Base-by-base conservation (phyloP, 1,140 invertebrate genomes). In the Drosophila serrata region DNA sequence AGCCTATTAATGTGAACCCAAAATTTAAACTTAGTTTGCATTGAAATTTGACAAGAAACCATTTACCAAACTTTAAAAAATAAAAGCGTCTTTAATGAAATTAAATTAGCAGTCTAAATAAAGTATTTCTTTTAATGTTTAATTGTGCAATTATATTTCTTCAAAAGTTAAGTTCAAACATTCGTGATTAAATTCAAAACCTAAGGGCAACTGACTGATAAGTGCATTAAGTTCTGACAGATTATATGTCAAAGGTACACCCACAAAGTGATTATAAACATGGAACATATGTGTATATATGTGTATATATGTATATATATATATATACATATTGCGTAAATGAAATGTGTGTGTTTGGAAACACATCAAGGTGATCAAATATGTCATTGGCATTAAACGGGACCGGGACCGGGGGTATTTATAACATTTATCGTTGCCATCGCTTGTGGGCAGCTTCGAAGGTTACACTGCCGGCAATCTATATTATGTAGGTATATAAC, bases 171-270 rank as follows among this genome's bases (percentile, higher is more conserved):
- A 9, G 1, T 43, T 19, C 42, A 43, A 43, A 43, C 12, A 22
- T 2, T 17, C 29, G 22, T 53, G 35, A 37, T 27, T 11, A 12
- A 40, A 56, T 40, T 56, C 15, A 13, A 2, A n/a, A 37, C 51
- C 22, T 37, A 15, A 6, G 22, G 40, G 24, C 15, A 24, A 31
- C 37, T 24, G 35, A 37, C n/a, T 58, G 33, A 31, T 15, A 55
- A 39, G 17, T 29, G 49, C 49, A 58, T 40, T 22, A 58, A 13
- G 13, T 40, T 40, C 35, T 9, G 27, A 13, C 37, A 8, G 56
- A 60, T 62, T 62, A 42, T 63, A 60, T 61, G 61, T 61, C 56
- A 64, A 35, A 64, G 62, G 57, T 60, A 27, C 39, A 42, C 40
- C 57, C 62, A 22, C 40, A 62, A 45, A 65, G 31, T 45, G 39